Evolutionary conservation across 2,113 vertebrate genomes (phyloP), one percentile per base, ranked within the genome.

Genomic region (Tautogolabrus adspersus): DNA sequence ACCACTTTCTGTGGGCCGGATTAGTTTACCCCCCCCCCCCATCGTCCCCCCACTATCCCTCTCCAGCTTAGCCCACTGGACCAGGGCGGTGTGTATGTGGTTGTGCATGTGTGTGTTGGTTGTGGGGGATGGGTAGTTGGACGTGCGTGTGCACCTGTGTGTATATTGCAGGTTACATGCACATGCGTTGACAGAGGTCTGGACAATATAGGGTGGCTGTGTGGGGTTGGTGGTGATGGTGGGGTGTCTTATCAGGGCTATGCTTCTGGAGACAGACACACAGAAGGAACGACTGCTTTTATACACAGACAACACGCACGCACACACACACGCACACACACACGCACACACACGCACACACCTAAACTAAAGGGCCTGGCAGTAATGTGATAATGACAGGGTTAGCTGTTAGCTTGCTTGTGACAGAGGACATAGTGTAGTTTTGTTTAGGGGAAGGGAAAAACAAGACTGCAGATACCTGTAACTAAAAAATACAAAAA

Each of bases 11-110:
- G 95, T 96, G 96, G 97, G 87, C 83, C 86, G 92, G 97, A 99
- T 99, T 99, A 98, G 97, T 92, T 91, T 82, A 90, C 64, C 82
- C 83, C 83, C 70, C 82, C 85, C 79, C 81, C 70, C 12, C 84
- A 68, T 78, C 51, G 15, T 74, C 72, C 86, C 26, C 75, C 77
- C 71, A 75, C 85, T 82, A 81, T 85, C 82, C 85, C 94, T 96
- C 95, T 95, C 95, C 96, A 97, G 97, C 96, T 99, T 97, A 98
- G 97, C 96, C 96, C 97, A 97, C 96, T 98, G 97, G 97, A 98
- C 97, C 97, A 97, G 96, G 96, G 82, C 82, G 19, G 81, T 79
- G 77, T 83, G 87, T 77, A 66, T 69, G 80, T 66, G 72, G 9
- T 23, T 75, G 74, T 79, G 82, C 59, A 47, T 66, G 77, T 76